phyloP scores from a whole-genome alignment of 2,113 vertebrate species.

The Kryptolebias marmoratus region DNA sequence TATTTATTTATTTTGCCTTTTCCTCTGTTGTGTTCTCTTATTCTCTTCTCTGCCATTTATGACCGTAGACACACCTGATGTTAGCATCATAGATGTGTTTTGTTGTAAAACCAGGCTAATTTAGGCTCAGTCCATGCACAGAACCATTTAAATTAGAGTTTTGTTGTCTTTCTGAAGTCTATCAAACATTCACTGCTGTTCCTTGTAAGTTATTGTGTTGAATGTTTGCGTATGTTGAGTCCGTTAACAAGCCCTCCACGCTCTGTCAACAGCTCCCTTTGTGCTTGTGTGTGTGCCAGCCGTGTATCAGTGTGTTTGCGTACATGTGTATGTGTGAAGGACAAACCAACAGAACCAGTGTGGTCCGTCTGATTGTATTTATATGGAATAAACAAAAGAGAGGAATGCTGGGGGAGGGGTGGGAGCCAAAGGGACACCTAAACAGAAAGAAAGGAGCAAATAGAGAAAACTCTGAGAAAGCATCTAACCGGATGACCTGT shows the following conservation, averaged over 20 bases:
- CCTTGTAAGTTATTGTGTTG: conserved; percentile 21
- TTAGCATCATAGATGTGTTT: not conserved
- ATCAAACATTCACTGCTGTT: conserved; percentile 10
- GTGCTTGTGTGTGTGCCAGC: conserved; percentile 41
- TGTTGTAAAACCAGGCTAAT: not conserved
- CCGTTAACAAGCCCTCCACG: conserved; percentile 42
- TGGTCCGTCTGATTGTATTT: conserved; percentile 73
- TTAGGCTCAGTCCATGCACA: not conserved
- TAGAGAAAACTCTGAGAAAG: conserved; percentile 79
- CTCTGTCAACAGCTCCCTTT: conserved; percentile 66
- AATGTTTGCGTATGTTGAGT: conserved; percentile 31
- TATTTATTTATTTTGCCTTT: not conserved
- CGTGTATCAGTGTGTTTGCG: conserved; percentile 48
- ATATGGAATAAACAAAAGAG: conserved; percentile 81
- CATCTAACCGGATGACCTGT: conserved; percentile 76
- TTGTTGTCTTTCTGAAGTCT: conserved; percentile 4
- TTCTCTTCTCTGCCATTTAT: conserved; percentile 7
- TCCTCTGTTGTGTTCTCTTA: conserved; percentile 5
- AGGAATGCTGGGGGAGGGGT: conserved; percentile 79
- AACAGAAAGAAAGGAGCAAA: conserved; percentile 74
- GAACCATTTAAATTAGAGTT: not conserved
- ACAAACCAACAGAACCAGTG: conserved; percentile 57
- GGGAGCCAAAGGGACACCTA: conserved; percentile 74
- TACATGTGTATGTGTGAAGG: conserved; percentile 65
- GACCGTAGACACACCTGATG: not conserved